These are phyloP conservation scores for Aphelocoma coerulescens DNA, from an alignment of 2,113 vertebrate species.

Conservation along the genomic window DNA sequence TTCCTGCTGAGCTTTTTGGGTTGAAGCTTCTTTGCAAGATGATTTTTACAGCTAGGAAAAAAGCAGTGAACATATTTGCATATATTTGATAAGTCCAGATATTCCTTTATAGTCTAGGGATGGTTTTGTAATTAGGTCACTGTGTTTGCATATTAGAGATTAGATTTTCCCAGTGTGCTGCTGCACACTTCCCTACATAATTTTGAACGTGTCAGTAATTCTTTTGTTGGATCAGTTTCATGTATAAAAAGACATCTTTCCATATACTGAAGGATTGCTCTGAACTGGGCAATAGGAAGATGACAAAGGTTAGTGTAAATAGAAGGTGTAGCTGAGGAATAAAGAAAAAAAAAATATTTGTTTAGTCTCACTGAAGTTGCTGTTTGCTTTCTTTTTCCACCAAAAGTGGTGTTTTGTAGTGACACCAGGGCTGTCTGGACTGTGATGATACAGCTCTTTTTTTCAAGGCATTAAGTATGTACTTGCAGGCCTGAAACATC, in stretches of 20 bases:
- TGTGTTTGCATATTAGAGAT: background rate
- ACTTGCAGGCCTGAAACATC: background rate
- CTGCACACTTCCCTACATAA: background rate
- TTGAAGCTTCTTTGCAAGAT: background rate
- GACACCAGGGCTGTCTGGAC: background rate
- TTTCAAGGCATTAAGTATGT: background rate
- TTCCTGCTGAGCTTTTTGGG: background rate
- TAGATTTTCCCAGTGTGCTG: background rate
- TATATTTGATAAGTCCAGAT: constrained; percentile 1
- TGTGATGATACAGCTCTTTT: background rate
- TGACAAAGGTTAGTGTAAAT: background rate
- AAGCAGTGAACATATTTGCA: background rate
- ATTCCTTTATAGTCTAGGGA: background rate
- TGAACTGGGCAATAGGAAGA: background rate
- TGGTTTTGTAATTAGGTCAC: background rate
- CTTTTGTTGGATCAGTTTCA: background rate
- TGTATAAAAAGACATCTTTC: background rate
- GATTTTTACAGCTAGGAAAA: background rate
- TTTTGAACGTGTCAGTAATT: background rate
- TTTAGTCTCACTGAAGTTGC: background rate
- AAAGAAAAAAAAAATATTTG: background rate
- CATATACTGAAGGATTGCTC: background rate
- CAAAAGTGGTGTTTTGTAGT: background rate
- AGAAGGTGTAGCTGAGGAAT: background rate
- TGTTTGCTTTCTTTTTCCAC: background rate